These are phyloP conservation scores for Emydocephalus ijimae DNA, from an alignment of 2,113 vertebrate species.

Conservation along the genomic window DNA sequence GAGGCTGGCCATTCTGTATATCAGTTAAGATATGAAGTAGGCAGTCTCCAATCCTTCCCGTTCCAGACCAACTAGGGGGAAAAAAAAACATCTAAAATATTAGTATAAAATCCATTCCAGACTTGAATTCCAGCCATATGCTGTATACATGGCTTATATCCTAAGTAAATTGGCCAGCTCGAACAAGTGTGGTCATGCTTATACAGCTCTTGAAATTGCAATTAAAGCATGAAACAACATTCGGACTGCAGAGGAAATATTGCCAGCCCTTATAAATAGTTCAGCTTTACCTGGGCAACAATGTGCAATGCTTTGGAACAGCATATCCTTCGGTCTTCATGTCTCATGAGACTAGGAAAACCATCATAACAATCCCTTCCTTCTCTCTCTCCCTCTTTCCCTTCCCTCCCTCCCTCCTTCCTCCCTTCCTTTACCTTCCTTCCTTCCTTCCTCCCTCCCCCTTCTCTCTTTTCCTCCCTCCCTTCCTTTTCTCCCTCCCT, in stretches of 20 bases:
- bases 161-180: conserved; percentile 35
- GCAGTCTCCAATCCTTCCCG: not conserved
- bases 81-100: not conserved
- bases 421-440: too few relatives aligned
- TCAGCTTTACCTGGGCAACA: not conserved
- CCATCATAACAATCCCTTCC: not conserved
- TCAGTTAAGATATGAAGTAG: not conserved
- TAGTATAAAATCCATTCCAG: conserved; percentile 47
- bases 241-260: conserved; percentile 19
- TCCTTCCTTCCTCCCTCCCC: not conserved
- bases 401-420: not conserved
- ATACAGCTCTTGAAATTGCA: conserved; percentile 57
- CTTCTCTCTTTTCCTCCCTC: not conserved
- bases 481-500: not conserved
- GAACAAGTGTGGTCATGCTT: conserved; percentile 45
- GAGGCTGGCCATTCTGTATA: not conserved
- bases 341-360: conserved; percentile 30
- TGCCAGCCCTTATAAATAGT: not conserved
- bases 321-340: conserved; percentile 17
- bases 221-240: conserved; percentile 63
- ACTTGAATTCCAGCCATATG: conserved; percentile 34
- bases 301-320: not conserved
- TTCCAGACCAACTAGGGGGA: conserved; percentile 1
- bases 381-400: not conserved
- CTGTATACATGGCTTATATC: not conserved